Percentiles rank a stretch among this genome's conserved stretches.
Conservation (phyloP, 2,113 vertebrate genomes). For the Thinocorus orbignyianus region DNA sequence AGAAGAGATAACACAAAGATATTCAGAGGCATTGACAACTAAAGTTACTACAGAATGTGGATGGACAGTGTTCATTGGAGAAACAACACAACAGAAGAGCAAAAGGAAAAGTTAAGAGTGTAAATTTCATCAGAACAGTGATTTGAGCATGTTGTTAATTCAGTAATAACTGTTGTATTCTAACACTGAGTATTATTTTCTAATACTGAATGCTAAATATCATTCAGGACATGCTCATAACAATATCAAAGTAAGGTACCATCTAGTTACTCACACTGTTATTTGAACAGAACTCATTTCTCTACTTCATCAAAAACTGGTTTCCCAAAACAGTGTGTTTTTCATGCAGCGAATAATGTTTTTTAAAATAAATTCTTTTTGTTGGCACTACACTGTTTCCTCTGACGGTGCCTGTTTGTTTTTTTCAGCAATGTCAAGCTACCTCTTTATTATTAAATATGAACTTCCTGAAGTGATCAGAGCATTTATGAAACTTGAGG, state of each 20-base stretch:
- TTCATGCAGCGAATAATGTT: not conserved
- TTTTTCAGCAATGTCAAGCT: conserved; percentile 95
- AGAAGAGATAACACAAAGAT: not conserved
- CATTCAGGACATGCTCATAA: not conserved
- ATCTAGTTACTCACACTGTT: not conserved
- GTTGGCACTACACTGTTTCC: not conserved
- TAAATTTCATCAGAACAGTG: not conserved
- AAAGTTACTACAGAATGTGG: not conserved
- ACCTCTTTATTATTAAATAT: conserved; percentile 99
- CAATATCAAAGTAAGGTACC: not conserved
- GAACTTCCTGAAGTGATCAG: conserved; percentile 96
- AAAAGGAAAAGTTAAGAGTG: not conserved
- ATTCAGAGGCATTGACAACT: not conserved
- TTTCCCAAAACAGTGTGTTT: not conserved
- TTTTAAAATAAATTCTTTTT: not conserved
- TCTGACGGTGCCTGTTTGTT: not conserved
- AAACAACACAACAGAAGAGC: not conserved
- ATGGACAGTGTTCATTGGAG: not conserved
- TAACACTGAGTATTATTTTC: not conserved
- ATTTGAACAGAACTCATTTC: not conserved
- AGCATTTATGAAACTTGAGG: conserved; percentile 87
- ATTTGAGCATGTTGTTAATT: not conserved
- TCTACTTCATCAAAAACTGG: not conserved
- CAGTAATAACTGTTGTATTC: not conserved
- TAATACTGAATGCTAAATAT: not conserved